These are phyloP conservation scores for Leptodactylus fallax DNA, from an alignment of 2,797 vertebrate species.

Conservation along the genomic window DNA sequence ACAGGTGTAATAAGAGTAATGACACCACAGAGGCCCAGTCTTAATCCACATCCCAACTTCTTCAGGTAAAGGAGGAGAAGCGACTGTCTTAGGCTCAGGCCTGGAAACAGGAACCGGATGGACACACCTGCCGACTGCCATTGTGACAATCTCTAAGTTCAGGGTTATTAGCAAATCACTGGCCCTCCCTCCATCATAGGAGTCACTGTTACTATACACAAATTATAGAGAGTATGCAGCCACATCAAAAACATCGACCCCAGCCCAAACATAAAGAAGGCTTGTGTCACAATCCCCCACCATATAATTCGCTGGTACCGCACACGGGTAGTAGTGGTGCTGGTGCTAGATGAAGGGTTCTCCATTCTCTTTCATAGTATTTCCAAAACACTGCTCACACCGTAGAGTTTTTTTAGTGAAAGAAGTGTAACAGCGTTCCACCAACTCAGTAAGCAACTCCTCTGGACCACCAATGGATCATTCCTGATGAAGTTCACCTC, in stretches of 20 bases:
- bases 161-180: slow-evolving; percentile 15
- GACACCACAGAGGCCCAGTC: background rate
- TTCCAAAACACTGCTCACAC: too few species aligned
- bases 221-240: background rate
- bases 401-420: too few species aligned
- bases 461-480: too few species aligned
- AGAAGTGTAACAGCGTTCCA: too few species aligned
- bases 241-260: background rate
- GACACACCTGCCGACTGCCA: background rate
- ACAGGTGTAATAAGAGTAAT: too few species aligned
- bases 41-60: background rate
- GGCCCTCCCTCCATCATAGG: background rate
- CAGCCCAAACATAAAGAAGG: background rate
- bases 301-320: too few species aligned
- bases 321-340: too few species aligned
- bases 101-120: slow-evolving; percentile 20
- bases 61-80: background rate
- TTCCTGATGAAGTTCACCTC: too few species aligned
- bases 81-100: background rate
- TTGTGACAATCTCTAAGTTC: background rate
- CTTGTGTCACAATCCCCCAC: too few species aligned
- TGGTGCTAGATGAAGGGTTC: too few species aligned
- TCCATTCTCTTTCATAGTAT: too few species aligned
- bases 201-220: background rate
- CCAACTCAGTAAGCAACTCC: too few species aligned